Conservation (phyloP, 1,140 invertebrate species). For the Pararge aegeria region DNA sequence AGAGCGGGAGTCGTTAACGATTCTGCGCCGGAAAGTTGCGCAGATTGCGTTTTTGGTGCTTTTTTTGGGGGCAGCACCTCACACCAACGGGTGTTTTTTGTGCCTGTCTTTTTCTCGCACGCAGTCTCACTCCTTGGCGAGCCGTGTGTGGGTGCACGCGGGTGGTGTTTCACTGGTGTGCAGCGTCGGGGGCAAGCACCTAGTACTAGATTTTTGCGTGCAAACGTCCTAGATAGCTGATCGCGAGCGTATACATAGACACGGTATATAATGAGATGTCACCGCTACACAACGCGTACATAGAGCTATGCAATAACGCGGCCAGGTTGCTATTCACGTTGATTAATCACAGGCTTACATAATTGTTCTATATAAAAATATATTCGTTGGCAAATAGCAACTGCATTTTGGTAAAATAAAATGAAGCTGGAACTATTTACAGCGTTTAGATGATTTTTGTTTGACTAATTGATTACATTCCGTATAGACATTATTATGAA, state of each 20-base stretch:
- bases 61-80: slow-evolving; percentile 77
- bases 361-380: slow-evolving; percentile 60
- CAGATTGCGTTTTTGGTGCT: slow-evolving; percentile 79
- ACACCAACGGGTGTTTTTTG: slow-evolving; percentile 76
- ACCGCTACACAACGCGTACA: slow-evolving; percentile 63
- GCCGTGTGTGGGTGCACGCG: slow-evolving; percentile 37
- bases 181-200: slow-evolving; percentile 61
- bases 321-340: slow-evolving; percentile 59
- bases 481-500: slow-evolving; percentile 5
- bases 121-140: slow-evolving; percentile 58
- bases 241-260: slow-evolving; percentile 49
- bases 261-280: slow-evolving; percentile 73
- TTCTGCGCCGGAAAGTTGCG: slow-evolving; percentile 79
- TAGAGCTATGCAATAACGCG: slow-evolving; percentile 66
- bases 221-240: slow-evolving; percentile 71
- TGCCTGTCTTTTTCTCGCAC: slow-evolving; percentile 74
- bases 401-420: slow-evolving; percentile 37
- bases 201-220: slow-evolving; percentile 76
- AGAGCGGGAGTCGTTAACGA: slow-evolving; percentile 78
- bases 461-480: slow-evolving; percentile 21
- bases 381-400: slow-evolving; percentile 43
- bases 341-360: slow-evolving; percentile 75
- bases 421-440: slow-evolving; percentile 32
- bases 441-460: slow-evolving; percentile 34
- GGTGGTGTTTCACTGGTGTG: slow-evolving; percentile 41